Conservation (phyloP, 1,140 invertebrate species). For the Zaprionus tsacasi region DNA sequence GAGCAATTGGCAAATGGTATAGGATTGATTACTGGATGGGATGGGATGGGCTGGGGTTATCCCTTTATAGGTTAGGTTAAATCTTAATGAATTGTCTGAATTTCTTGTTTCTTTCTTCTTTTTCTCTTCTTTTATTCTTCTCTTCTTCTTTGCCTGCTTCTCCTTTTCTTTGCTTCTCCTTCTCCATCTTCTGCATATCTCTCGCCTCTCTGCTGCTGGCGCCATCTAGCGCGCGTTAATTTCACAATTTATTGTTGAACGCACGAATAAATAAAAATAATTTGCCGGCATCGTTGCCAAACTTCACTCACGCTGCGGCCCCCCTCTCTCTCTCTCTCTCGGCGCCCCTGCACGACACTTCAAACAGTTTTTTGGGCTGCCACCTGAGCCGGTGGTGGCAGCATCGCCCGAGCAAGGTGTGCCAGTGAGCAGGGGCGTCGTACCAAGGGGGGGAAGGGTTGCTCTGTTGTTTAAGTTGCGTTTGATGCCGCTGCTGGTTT, state of each 20-base stretch:
- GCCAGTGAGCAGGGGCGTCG: neutral
- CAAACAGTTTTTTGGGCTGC: conserved; percentile 67
- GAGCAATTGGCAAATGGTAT: too few relatives aligned
- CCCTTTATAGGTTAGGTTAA: too few relatives aligned
- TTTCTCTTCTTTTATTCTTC: too few relatives aligned
- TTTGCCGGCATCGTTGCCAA: conserved; percentile 51
- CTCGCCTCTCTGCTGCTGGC: conserved; percentile 11
- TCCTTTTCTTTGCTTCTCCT: neutral
- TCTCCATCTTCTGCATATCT: neutral
- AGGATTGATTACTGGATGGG: too few relatives aligned
- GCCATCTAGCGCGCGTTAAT: conserved; percentile 60
- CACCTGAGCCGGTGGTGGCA: conserved; percentile 28
- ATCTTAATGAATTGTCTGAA: too few relatives aligned
- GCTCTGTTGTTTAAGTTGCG: conserved; percentile 19
- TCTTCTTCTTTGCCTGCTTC: neutral
- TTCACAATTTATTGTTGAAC: conserved; percentile 51
- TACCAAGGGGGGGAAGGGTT: neutral
- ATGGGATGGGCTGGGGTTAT: too few relatives aligned
- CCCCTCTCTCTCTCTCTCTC: neutral
- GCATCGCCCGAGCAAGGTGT: neutral
- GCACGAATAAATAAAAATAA: conserved; percentile 80
- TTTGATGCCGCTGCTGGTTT: conserved; percentile 7
- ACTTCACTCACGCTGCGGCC: neutral
- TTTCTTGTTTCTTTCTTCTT: too few relatives aligned
- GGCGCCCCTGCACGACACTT: conserved; percentile 39